Conservation (phyloP, 2,888 invertebrate species). For the Thysanoteuthis rhombus region DNA sequence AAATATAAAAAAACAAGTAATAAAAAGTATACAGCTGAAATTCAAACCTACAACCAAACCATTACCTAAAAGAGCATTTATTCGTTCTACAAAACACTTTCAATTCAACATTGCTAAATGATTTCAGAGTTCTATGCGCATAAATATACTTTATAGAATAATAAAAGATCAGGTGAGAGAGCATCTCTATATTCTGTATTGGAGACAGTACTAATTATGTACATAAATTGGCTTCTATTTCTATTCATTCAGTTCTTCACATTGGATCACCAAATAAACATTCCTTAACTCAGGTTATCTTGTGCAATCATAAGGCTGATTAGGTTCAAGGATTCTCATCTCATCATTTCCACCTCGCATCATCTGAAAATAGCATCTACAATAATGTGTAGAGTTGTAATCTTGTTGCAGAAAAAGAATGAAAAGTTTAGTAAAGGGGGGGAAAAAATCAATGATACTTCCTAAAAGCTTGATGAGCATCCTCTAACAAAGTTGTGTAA, state of each 20-base stretch:
- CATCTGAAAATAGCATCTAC: slow-evolving; percentile 12
- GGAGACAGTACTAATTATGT: too few relatives aligned
- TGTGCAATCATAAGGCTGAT: background rate
- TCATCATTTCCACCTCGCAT: background rate
- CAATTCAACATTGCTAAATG: too few relatives aligned
- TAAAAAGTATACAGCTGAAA: background rate
- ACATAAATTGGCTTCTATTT: too few relatives aligned
- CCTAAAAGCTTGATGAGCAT: background rate
- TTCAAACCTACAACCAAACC: background rate
- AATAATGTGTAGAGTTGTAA: background rate
- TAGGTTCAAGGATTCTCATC: background rate
- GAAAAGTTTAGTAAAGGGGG: background rate
- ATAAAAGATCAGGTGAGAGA: too few relatives aligned
- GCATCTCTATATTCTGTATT: too few relatives aligned
- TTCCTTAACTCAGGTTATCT: background rate
- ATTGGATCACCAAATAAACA: background rate
- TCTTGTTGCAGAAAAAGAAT: background rate
- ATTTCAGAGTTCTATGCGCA: too few relatives aligned
- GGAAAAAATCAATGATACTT: background rate
- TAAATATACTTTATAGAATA: too few relatives aligned
- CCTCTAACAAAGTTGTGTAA: background rate
- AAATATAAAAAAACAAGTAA: background rate
- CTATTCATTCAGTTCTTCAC: too few relatives aligned
- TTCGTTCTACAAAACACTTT: too few relatives aligned
- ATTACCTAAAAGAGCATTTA: background rate